Conservation (phyloP, 1,140 invertebrate genomes). For the Calycopis cecrops region DNA sequence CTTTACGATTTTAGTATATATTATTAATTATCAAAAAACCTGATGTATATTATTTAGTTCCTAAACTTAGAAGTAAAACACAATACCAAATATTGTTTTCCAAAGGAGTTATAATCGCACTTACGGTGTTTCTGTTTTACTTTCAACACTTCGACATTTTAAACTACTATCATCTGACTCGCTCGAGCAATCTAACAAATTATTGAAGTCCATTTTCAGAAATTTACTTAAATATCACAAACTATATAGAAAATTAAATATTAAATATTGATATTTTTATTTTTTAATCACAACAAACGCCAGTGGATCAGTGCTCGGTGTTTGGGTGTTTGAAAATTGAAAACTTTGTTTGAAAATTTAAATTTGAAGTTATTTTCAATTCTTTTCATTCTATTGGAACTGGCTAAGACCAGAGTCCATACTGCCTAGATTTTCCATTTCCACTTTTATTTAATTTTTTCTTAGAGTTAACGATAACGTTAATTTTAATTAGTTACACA, state of each 20-base stretch:
- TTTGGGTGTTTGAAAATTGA: too few relatives aligned
- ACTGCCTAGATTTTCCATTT: too few relatives aligned
- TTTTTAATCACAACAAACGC: not conserved
- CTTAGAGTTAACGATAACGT: too few relatives aligned
- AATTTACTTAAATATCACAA: too few relatives aligned
- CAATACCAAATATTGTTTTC: not conserved
- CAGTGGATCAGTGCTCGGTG: too few relatives aligned
- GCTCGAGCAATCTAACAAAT: conserved; percentile 63
- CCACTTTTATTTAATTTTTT: too few relatives aligned
- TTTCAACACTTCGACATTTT: conserved; percentile 38
- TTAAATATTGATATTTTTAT: not conserved
- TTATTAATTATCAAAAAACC: not conserved
- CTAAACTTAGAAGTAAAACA: not conserved
- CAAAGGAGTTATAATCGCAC: conserved; percentile 39
- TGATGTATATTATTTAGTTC: not conserved
- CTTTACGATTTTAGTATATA: not conserved
- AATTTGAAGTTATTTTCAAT: too few relatives aligned
- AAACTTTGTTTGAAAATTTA: too few relatives aligned
- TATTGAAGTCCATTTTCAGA: conserved; percentile 33
- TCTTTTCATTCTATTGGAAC: too few relatives aligned
- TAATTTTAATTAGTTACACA: too few relatives aligned
- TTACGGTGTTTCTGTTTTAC: conserved; percentile 34
- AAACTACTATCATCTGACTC: conserved; percentile 35
- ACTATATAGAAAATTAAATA: too few relatives aligned
- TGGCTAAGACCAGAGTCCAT: too few relatives aligned